Percentiles rank a stretch among this genome's conserved stretches.
phyloP scores from a whole-genome alignment of 2,888 invertebrate species.

The Drosophila tanythrix region DNA sequence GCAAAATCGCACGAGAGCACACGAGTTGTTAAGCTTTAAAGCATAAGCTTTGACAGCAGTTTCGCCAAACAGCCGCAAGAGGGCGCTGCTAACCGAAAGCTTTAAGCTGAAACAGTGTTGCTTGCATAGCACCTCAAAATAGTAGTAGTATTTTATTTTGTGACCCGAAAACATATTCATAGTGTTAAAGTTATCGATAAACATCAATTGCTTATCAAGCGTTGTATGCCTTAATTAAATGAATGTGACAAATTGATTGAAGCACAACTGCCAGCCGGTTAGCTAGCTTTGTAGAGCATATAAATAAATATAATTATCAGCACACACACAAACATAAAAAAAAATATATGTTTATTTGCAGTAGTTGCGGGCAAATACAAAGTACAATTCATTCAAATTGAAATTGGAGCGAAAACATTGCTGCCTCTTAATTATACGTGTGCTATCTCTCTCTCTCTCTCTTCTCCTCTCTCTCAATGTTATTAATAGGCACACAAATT shows the following conservation, averaged over 20 bases:
- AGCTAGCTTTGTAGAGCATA: conserved; percentile 18
- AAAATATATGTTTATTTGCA: not conserved
- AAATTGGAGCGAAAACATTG: conserved; percentile 52
- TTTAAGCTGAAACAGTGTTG: conserved; percentile 47
- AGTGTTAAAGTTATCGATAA: conserved; percentile 3
- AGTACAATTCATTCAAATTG: conserved; percentile 47
- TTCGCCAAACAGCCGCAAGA: conserved; percentile 34
- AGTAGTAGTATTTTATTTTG: conserved; percentile 5
- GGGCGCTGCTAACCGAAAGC: conserved; percentile 49
- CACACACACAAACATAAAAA: not conserved
- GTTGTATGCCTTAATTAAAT: conserved; percentile 40
- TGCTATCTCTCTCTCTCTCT: not conserved
- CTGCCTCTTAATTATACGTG: conserved; percentile 46
- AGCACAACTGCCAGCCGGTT: conserved; percentile 1
- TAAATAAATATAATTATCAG: conserved; percentile 20
- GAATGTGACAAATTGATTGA: conserved; percentile 47
- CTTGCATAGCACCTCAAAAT: not conserved
- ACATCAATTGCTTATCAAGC: conserved; percentile 36
- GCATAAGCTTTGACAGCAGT: conserved; percentile 50
- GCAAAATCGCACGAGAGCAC: conserved; percentile 6
- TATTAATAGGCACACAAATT: conserved; percentile 41
- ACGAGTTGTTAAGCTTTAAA: conserved; percentile 32
- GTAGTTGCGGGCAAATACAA: conserved; percentile 20
- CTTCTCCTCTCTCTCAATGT: not conserved
- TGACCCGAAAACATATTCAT: not conserved